Percentiles rank a stretch among this genome's conserved stretches.
phyloP scores from a whole-genome alignment of 37 sponge, comb jelly and placozoan genomes.

The Haliclona indistincta region DNA sequence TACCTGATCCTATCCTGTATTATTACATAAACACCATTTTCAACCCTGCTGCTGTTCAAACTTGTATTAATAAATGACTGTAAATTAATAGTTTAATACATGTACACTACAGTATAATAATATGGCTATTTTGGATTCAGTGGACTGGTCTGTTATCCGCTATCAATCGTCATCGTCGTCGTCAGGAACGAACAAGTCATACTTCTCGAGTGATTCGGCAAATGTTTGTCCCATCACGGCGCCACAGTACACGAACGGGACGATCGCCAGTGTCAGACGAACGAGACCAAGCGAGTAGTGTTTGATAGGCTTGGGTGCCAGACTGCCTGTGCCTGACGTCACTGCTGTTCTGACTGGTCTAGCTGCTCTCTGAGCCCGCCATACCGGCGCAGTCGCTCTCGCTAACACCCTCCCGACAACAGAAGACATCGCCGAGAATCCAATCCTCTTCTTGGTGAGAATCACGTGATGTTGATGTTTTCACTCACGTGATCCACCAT shows the following conservation, averaged over 20 bases:
- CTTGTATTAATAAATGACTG: not conserved
- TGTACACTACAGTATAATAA: too few relatives aligned
- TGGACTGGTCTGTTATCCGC: not conserved
- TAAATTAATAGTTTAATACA: not conserved
- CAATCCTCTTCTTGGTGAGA: not conserved
- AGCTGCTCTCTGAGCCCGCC: not conserved
- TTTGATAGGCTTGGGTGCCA: constrained; percentile 30
- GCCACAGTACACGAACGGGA: constrained; percentile 62
- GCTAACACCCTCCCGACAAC: not conserved
- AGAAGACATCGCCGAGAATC: too few relatives aligned
- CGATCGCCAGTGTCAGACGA: constrained; percentile 8
- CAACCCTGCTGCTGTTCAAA: not conserved
- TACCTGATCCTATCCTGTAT: not conserved
- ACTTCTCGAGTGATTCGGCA: constrained; percentile 59
- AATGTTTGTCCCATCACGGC: constrained; percentile 38
- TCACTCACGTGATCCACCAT: too few relatives aligned
- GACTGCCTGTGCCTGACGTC: constrained; percentile 14
- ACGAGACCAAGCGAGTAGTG: constrained; percentile 42
- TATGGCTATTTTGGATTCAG: not conserved
- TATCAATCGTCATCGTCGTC: constrained; percentile 78
- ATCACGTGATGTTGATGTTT: constrained; percentile 21
- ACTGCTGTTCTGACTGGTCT: constrained; percentile 25
- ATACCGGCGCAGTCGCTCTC: not conserved
- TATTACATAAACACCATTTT: not conserved
- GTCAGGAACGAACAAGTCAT: constrained; percentile 75